These are phyloP conservation scores for Thera britannica DNA, from an alignment of 2,888 invertebrate species.

Conservation along the genomic window DNA sequence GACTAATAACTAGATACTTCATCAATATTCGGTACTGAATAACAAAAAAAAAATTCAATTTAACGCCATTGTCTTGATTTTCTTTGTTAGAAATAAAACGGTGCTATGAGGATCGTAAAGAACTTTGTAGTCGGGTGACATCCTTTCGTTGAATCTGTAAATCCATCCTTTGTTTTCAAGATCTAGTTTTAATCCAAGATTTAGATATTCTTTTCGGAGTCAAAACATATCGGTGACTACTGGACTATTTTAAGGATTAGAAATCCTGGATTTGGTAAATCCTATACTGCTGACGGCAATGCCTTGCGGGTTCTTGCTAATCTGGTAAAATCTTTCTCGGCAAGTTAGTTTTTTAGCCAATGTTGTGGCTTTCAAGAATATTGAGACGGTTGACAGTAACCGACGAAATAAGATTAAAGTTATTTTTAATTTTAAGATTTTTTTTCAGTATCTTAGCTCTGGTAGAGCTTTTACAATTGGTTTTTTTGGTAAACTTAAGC, in stretches of 20 bases:
- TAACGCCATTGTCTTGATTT: slow-evolving; percentile 6
- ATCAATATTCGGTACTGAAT: not conserved
- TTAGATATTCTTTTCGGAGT: slow-evolving; percentile 14
- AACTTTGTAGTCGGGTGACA: slow-evolving; percentile 33
- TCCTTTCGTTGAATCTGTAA: slow-evolving; percentile 35
- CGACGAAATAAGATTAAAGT: slow-evolving; percentile 6
- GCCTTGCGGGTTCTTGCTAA: slow-evolving; percentile 6
- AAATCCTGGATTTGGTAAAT: not conserved
- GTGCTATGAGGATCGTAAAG: slow-evolving; percentile 14
- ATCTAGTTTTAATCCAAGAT: slow-evolving; percentile 33
- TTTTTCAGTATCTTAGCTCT: not conserved
- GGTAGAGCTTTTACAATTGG: not conserved
- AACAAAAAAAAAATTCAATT: slow-evolving; percentile 3
- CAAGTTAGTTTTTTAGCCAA: slow-evolving; percentile 9
- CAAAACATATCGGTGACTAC: slow-evolving; percentile 27
- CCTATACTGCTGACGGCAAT: slow-evolving; percentile 1
- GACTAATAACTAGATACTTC: too few species aligned
- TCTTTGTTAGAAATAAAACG: slow-evolving; percentile 22
- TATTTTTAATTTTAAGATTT: not conserved
- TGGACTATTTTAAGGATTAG: slow-evolving; percentile 21
- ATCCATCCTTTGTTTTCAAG: slow-evolving; percentile 36
- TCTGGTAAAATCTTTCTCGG: slow-evolving; percentile 12
- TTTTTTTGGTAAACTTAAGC: not conserved
- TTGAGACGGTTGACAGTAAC: slow-evolving; percentile 17
- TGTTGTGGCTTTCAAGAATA: slow-evolving; percentile 17